Percentiles rank a stretch among this genome's conserved stretches.
Conservation (phyloP, 2,888 invertebrate species). For the Scaptomyza polygonia region DNA sequence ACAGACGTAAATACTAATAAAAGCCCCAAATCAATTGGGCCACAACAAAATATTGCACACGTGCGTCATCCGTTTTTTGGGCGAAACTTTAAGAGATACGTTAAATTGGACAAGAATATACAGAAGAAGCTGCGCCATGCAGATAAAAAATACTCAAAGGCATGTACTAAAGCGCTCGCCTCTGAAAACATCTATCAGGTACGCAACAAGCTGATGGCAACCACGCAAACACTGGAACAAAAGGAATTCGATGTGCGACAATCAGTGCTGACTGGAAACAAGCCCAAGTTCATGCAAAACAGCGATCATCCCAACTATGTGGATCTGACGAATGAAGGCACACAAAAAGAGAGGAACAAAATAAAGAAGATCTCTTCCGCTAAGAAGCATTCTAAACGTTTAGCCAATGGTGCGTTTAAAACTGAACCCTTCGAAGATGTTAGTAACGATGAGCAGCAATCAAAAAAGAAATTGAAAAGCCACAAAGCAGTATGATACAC, state of each 20-base stretch:
- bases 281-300: conserved; percentile 48
- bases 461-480: conserved; percentile 6
- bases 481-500: neutral
- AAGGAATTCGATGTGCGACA: conserved; percentile 61
- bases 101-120: conserved; percentile 22
- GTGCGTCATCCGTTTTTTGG: conserved; percentile 52
- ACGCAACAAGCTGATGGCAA: conserved; percentile 37
- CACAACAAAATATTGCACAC: conserved; percentile 27
- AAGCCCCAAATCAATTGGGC: conserved; percentile 16
- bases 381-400: neutral
- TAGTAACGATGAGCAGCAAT: neutral
- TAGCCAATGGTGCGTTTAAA: neutral
- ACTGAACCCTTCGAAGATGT: neutral
- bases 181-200: conserved; percentile 55
- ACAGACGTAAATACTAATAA: neutral
- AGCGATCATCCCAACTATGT: conserved; percentile 11
- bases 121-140: conserved; percentile 27
- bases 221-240: conserved; percentile 52
- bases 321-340: neutral
- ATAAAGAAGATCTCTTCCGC: neutral
- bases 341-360: neutral
- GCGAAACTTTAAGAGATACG: conserved; percentile 21
- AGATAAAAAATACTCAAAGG: conserved; percentile 8
- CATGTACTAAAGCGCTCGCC: neutral
- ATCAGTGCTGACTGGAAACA: conserved; percentile 62